phyloP scores from a whole-genome alignment of 2,113 vertebrate species.

The Antennarius striatus region DNA sequence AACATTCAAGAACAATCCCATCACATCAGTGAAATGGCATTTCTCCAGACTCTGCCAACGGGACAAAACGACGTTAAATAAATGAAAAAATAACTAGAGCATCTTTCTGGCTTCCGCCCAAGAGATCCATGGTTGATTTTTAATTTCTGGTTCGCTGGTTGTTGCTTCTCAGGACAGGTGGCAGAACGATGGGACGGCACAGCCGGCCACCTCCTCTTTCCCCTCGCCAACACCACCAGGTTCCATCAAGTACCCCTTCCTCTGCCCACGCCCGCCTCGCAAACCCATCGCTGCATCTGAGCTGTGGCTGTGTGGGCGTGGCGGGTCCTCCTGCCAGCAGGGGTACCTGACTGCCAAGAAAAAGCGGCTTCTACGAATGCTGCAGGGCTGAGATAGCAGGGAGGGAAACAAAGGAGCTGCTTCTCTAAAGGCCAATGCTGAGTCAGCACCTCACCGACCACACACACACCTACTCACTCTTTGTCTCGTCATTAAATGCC shows the following conservation, averaged over 20 bases:
- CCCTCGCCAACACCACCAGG: constrained; percentile 69
- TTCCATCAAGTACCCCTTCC: constrained; percentile 46
- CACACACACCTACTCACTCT: constrained; percentile 17
- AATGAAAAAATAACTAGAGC: too few species aligned
- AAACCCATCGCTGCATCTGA: constrained; percentile 53
- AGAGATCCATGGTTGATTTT: constrained; percentile 39
- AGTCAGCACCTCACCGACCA: constrained; percentile 62
- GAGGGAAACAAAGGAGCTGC: constrained; percentile 56
- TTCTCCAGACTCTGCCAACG: too few species aligned
- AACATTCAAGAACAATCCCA: constrained; percentile 54
- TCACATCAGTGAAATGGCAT: constrained; percentile 3
- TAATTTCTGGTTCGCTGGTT: constrained; percentile 43
- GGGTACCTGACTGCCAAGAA: constrained; percentile 63
- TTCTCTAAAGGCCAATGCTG: constrained; percentile 61
- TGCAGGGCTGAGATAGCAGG: constrained; percentile 29
- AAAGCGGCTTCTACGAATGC: constrained; percentile 20
- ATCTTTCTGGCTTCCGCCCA: background rate
- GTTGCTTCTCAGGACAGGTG: constrained; percentile 72
- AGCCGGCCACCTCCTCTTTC: constrained; percentile 63
- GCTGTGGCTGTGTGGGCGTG: constrained; percentile 61
- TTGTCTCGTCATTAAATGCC: constrained; percentile 42
- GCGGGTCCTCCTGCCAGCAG: constrained; percentile 61
- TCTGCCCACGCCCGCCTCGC: constrained; percentile 47
- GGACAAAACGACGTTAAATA: too few species aligned
- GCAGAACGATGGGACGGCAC: constrained; percentile 69